Percentiles rank a stretch among this genome's conserved stretches.
Evolutionary conservation across 2,888 invertebrate genomes (phyloP).

Genomic region (Schizotus pectinicornis): DNA sequence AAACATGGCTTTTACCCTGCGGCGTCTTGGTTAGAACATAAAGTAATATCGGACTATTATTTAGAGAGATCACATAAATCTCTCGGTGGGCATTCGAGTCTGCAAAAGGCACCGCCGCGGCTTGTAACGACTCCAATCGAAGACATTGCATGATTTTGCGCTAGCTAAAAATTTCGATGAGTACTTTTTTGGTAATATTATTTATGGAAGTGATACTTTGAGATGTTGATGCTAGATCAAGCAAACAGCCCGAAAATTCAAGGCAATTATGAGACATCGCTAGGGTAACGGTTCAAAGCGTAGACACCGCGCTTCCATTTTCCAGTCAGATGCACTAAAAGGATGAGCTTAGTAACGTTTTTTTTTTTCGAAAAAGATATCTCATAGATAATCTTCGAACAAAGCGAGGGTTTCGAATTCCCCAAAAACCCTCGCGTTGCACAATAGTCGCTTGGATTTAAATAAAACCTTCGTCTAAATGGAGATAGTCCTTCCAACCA

Average conservation of each 20-base stretch:
- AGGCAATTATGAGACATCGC: background rate
- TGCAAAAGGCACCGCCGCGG: slow-evolving; percentile 39
- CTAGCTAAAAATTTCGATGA: background rate
- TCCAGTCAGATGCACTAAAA: slow-evolving; percentile 55
- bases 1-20: slow-evolving; percentile 43
- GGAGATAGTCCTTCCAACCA: slow-evolving; percentile 39
- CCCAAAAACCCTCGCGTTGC: slow-evolving; percentile 9
- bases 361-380: slow-evolving; percentile 34
- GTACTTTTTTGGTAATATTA: no score
- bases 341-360: slow-evolving; percentile 45
- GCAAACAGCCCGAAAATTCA: background rate
- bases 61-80: slow-evolving; percentile 48
- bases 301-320: slow-evolving; percentile 42
- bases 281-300: background rate
- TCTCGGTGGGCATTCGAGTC: slow-evolving; percentile 36
- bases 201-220: background rate
- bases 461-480: slow-evolving; percentile 32
- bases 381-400: slow-evolving; percentile 36
- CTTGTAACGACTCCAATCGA: slow-evolving; percentile 18
- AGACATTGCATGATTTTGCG: slow-evolving; percentile 8
- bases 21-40: slow-evolving; percentile 41
- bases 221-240: slow-evolving; percentile 2
- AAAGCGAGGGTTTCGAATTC: slow-evolving; percentile 26
- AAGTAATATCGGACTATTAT: slow-evolving; percentile 51
- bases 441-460: slow-evolving; percentile 10